Conservation (phyloP, 2,113 vertebrate species). For the Oncorhynchus nerka region DNA sequence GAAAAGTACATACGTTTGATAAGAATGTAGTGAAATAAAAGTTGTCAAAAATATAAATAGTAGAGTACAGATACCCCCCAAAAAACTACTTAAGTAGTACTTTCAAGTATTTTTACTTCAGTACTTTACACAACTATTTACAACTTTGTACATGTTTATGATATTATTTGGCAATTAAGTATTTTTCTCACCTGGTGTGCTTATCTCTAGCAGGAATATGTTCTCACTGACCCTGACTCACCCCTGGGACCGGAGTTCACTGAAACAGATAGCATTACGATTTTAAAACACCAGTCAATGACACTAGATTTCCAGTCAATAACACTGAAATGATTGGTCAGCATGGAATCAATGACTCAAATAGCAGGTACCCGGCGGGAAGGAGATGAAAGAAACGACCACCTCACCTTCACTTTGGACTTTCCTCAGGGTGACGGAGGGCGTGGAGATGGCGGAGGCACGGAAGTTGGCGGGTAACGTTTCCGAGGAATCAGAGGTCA, state of each 20-base stretch:
- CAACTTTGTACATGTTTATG: too few species aligned
- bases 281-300: slow-evolving; percentile 5
- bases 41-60: too few species aligned
- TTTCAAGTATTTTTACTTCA: too few species aligned
- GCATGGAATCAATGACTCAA: neutral
- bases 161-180: neutral
- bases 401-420: slow-evolving; percentile 87
- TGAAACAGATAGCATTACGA: slow-evolving; percentile 55
- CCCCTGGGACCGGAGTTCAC: slow-evolving; percentile 81
- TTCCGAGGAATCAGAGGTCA: slow-evolving; percentile 89
- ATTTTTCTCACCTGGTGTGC: slow-evolving; percentile 69
- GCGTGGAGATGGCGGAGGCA: slow-evolving; percentile 86
- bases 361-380: neutral
- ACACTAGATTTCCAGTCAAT: neutral
- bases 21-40: too few species aligned
- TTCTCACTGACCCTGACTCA: slow-evolving; percentile 88
- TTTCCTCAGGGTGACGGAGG: slow-evolving; percentile 88
- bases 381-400: too few species aligned
- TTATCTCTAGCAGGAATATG: slow-evolving; percentile 87
- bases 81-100: too few species aligned
- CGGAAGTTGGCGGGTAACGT: slow-evolving; percentile 92
- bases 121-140: too few species aligned
- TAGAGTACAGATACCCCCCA: too few species aligned
- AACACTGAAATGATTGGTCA: too few species aligned
- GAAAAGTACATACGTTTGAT: too few species aligned